Evolutionary conservation across 2,113 vertebrate genomes (phyloP), one percentile per base, ranked within the genome.

Genomic region (Chrysemys picta): DNA sequence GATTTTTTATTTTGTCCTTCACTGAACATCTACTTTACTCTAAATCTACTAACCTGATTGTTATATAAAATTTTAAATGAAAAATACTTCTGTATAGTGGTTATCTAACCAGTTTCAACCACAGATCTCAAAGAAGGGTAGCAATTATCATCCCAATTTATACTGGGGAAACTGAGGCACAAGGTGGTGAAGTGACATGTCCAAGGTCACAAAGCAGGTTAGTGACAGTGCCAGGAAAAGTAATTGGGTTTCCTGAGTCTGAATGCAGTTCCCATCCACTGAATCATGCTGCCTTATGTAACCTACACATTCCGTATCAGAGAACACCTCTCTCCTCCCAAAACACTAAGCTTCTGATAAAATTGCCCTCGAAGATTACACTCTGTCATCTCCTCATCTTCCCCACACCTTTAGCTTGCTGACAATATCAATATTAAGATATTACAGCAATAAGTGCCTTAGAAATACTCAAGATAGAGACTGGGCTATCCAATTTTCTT

Each of bases 391-490:
- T 53, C 84, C 38, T 13, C 25, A 53, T 8, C 62, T 76, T 29
- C 45, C 79, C 87, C 69, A 25, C 69, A 56, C 65, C 52, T 12
- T 49, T 81, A 90, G 81, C 47, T 93, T 91, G 88, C 75, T 72
- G 54, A 80, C 31, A 11, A 47, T 29, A 47, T 14, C 2, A 47
- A 16, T 25, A 78, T 78, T 78, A 78, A 78, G 42, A 5, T 47
- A 45, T 27, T 27, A 78, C 42, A 78, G 2, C 54, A 87, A 85
- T 4, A 90, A 35, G 65, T 8, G 0, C 52, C 91, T 76, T 86
- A 87, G 93, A 94, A 93, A 93, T 19, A 87, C 29, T 11, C 79
- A 91, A 90, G 79, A 22, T 10, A 95, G 52, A 88, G 29, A 8
- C 72, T 62, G 54, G 38, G 80, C 86, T 88, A 95, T 76, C 85